Evolutionary conservation across 2,888 invertebrate species (phyloP), one percentile per base, ranked within the genome.

Genomic region (Apodemia mormo): DNA sequence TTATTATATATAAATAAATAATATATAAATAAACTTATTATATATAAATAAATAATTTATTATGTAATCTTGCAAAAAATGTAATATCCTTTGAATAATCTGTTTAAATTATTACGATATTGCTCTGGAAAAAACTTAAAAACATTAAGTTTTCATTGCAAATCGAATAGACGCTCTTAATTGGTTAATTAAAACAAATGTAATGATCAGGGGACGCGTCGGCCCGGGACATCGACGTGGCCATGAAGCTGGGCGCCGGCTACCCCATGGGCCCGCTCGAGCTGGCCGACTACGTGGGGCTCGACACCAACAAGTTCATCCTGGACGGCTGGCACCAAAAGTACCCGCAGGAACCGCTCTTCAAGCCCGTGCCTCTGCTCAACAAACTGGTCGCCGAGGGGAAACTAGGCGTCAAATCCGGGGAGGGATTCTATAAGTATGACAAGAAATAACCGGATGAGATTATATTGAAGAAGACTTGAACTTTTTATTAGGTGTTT

Each of bases 231-330:
- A 96, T 98, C 71, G 98, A 98, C 80, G 95, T 94, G 10, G 98
- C 97, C 0, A 98, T 98, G 98, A 98, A 97, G 85, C 90, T 98
- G 1, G 98, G 98, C 7, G 97, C 97, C 14, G 96, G 97, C 0
- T 95, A 97, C 86, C 98, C 98, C 6, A 98, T 98, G 98, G 98
- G 98, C 4, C 98, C 98, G 0, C 94, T 98, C 73, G 97, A 97
- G 86, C 88, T 98, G 64, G 90, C 95, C 1, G 97, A 98, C 90
- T 97, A 96, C 85, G 96, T 97, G 0, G 98, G 98, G 0, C 90
- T 96, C 14, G 98, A 98, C 83, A 97, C 97, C 6, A 95, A 94
- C 71, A 94, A 95, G 80, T 96, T 95, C 80, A 97, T 97, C 79
- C 82, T 96, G 61, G 95, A 96, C 77, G 97, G 97, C 33, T 97